Evolutionary conservation across 2,113 vertebrate species (phyloP), one percentile per base, ranked within the genome.

Genomic region (Oncorhynchus keta): DNA sequence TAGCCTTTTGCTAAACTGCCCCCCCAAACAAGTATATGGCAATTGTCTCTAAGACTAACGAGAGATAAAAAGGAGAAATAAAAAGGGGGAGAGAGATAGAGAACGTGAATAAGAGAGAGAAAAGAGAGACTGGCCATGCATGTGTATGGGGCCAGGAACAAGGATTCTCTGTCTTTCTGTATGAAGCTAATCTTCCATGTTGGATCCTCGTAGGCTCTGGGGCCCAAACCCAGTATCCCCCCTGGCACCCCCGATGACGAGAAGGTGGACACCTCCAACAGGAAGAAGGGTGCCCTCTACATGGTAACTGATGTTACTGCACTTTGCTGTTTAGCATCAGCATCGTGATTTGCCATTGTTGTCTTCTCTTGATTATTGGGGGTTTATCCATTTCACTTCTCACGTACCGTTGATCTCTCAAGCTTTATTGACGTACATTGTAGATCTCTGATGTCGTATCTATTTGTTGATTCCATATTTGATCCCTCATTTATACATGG

Each of bases 221-320:
- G 94, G 6, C 65, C 89, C 61, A 93, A 89, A 84, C 7, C 84
- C 8, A 1, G 24, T 61, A 91, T 94, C 2, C 81, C 93, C 11
- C 84, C 92, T 13, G 84, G 85, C 48, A 84, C 48, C 68, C 64
- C 79, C 0, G 93, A 94, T 49, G 93, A 94, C 65, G 88, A 89
- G 0, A 77, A 30, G 8, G 90, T 87, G 73, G 93, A 94, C 1
- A 70, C 5, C 8, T 20, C 81, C 80, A 94, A 93, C 87, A 92
- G 62, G 83, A 92, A 90, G 70, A 94, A 93, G 89, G 91, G 80
- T 1, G 75, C 86, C 74, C 92, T 95, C 80, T 91, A 92, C 82
- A 92, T 93, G 93, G 94, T 94, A 85, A 91, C 85, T 18, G 67
- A 28, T 4, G 32, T n/a, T 65, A 69, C 0, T 49, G 26, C 24